Conservation (phyloP, 2,113 vertebrate genomes). For the Myanophis thanlyinensis region DNA sequence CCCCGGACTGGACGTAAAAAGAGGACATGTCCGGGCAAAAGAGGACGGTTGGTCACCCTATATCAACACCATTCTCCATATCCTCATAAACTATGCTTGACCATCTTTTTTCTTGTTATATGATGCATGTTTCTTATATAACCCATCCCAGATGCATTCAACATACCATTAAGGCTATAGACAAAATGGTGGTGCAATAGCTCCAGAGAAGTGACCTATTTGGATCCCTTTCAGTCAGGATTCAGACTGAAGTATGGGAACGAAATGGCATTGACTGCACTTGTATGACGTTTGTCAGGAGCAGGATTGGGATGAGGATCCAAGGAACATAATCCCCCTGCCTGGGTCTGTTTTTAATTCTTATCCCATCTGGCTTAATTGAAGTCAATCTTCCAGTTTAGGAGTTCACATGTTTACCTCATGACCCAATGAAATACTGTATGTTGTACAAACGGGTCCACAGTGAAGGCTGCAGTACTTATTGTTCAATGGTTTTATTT, state of each 20-base stretch:
- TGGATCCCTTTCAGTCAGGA: not conserved
- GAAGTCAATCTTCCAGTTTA: not conserved
- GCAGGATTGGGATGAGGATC: not conserved
- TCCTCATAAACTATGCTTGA: not conserved
- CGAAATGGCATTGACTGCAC: not conserved
- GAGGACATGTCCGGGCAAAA: no score
- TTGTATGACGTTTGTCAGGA: not conserved
- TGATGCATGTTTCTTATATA: not conserved
- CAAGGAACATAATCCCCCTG: not conserved
- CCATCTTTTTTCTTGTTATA: not conserved
- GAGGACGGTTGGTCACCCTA: no score
- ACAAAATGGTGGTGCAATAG: not conserved
- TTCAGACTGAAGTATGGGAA: not conserved
- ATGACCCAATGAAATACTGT: not conserved
- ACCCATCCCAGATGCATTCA: not conserved
- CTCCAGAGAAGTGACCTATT: not conserved
- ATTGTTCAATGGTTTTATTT: no score
- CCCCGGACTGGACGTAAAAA: no score
- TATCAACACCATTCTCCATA: not conserved
- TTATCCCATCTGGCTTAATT: not conserved
- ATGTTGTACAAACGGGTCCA: not conserved
- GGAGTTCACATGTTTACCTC: not conserved
- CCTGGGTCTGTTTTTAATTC: not conserved
- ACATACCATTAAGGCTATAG: not conserved
- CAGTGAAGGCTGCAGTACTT: not conserved